phyloP scores from a whole-genome alignment of 2,797 vertebrate genomes.

The Morus bassanus region DNA sequence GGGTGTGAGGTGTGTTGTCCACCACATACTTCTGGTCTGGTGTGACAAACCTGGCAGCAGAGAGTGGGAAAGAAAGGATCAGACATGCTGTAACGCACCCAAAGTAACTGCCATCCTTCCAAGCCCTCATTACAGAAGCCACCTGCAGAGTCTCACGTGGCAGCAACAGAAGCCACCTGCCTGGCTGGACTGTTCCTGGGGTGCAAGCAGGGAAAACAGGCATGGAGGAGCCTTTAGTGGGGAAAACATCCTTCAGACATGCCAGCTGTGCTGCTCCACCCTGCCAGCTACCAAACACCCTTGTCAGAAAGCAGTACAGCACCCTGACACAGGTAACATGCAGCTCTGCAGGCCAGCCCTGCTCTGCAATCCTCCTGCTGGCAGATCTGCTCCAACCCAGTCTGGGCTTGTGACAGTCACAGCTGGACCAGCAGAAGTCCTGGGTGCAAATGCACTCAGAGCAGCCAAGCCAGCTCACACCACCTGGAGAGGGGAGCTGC shows the following conservation, averaged over 20 bases:
- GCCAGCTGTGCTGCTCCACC: neutral
- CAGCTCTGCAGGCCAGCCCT: neutral
- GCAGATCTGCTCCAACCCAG: neutral
- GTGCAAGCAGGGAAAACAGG: neutral
- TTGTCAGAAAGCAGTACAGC: neutral
- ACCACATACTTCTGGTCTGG: slow-evolving; percentile 91
- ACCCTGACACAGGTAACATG: neutral
- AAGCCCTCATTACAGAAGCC: neutral
- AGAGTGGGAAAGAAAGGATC: neutral
- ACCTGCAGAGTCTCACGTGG: neutral
- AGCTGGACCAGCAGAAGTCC: neutral
- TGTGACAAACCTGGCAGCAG: slow-evolving; percentile 86
- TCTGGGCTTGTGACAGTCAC: neutral
- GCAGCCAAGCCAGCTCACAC: neutral
- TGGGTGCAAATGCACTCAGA: neutral
- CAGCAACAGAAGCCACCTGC: neutral
- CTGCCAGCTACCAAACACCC: neutral
- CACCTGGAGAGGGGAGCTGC: neutral
- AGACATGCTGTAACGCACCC: neutral
- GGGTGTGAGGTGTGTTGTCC: slow-evolving; percentile 88
- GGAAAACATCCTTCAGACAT: neutral
- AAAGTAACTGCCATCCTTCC: neutral
- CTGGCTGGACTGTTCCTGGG: neutral
- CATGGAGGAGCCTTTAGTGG: neutral
- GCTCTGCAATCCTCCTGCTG: neutral